phyloP scores from a whole-genome alignment of 2,888 invertebrate species.

The Drosophila testacea region DNA sequence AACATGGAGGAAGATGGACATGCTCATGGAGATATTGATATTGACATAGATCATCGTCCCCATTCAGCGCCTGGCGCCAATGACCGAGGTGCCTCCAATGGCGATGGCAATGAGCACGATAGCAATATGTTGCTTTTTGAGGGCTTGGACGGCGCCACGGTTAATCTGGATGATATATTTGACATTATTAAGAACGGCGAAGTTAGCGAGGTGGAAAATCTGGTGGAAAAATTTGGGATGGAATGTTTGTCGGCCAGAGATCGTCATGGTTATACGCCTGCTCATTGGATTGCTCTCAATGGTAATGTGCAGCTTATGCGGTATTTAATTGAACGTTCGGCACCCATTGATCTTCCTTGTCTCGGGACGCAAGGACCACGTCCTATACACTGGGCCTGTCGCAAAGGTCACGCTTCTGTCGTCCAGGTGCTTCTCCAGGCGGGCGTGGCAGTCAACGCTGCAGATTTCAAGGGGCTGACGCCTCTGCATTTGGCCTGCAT shows the following conservation, averaged over 20 bases:
- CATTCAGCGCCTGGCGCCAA: constrained; percentile 70
- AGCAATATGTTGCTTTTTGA: constrained; percentile 84
- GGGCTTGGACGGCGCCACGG: constrained; percentile 79
- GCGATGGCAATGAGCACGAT: constrained; percentile 76
- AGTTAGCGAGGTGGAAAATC: constrained; percentile 92
- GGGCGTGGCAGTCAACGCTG: constrained; percentile 95
- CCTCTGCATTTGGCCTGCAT: constrained; percentile 96
- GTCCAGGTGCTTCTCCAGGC: constrained; percentile 91
- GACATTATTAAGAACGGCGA: constrained; percentile 94
- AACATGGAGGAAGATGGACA: constrained; percentile 90
- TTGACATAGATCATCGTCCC: constrained; percentile 79
- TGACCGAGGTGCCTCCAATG: constrained; percentile 31
- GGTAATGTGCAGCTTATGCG: constrained; percentile 96
- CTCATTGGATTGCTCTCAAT: constrained; percentile 94
- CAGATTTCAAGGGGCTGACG: constrained; percentile 94
- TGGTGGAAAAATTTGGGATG: constrained; percentile 92
- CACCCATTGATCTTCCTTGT: constrained; percentile 94
- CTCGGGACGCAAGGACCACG: constrained; percentile 91
- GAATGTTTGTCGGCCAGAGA: constrained; percentile 92
- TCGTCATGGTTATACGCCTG: constrained; percentile 96
- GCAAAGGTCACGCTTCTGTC: constrained; percentile 95
- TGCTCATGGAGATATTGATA: constrained; percentile 84
- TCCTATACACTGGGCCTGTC: constrained; percentile 97
- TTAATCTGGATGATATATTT: constrained; percentile 89
- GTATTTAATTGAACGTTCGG: constrained; percentile 92